Conservation (phyloP, 2,797 vertebrate genomes). For the Pitangus sulphuratus region DNA sequence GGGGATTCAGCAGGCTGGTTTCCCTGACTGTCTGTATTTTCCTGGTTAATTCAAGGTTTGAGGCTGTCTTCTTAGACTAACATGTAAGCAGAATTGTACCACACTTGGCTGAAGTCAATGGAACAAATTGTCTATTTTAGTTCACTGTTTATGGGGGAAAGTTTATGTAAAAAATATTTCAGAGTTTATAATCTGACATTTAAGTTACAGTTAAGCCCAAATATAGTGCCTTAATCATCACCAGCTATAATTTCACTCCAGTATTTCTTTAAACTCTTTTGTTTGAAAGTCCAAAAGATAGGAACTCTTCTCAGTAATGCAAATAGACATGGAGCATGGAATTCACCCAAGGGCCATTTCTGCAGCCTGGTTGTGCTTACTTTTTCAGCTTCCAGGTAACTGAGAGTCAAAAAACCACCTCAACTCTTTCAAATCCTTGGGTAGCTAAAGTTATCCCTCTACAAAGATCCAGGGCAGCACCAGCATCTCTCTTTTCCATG, state of each 20-base stretch:
- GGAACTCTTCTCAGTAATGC: constrained; percentile 48
- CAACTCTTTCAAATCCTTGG: not conserved
- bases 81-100: not conserved
- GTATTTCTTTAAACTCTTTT: constrained; percentile 27
- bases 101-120: not conserved
- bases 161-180: constrained; percentile 26
- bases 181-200: not conserved
- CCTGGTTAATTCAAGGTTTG: not conserved
- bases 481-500: not conserved
- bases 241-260: not conserved
- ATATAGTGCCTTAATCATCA: constrained; percentile 15
- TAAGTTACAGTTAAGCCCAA: constrained; percentile 23
- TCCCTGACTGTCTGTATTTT: not conserved
- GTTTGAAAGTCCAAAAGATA: constrained; percentile 79
- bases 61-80: not conserved
- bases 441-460: not conserved
- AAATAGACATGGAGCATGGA: not conserved
- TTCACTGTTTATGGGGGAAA: not conserved
- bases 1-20: not conserved
- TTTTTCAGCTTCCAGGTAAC: constrained; percentile 32
- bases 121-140: not conserved
- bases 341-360: not conserved
- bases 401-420: not conserved
- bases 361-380: not conserved
- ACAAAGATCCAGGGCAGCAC: not conserved